Evolutionary conservation across 2,113 vertebrate species (phyloP).

Genomic region (Condylura cristata): DNA sequence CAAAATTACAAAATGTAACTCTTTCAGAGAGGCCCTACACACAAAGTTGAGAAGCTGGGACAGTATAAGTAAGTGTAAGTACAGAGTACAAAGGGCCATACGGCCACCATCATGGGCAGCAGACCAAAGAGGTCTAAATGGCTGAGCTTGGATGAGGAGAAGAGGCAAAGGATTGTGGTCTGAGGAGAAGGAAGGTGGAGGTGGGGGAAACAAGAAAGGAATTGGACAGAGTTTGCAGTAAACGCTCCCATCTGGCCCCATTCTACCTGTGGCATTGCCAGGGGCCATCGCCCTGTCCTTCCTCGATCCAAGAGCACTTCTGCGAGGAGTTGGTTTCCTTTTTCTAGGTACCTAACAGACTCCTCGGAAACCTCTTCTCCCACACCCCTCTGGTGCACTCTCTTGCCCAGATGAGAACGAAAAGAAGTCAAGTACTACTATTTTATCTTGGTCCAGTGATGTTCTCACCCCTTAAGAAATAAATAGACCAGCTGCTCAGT

Average conservation of each 20-base stretch:
- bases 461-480: not conserved
- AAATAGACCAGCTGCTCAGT: not conserved
- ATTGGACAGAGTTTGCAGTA: not conserved
- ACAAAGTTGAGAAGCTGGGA: not conserved
- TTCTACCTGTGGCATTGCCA: not conserved
- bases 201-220: not conserved
- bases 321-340: not conserved
- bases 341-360: not conserved
- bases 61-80: not conserved
- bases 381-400: not conserved
- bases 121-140: not conserved
- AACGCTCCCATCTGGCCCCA: not conserved
- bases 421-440: not conserved
- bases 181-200: not conserved
- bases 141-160: not conserved
- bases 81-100: no score
- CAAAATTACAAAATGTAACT: not conserved
- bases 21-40: not conserved
- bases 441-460: not conserved
- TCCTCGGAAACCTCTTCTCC: not conserved
- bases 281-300: rapidly evolving
- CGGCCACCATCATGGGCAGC: not conserved
- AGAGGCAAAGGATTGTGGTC: not conserved
- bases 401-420: not conserved
- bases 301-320: not conserved